Percentiles rank a stretch among this genome's conserved stretches.
Evolutionary conservation across 2,797 vertebrate genomes (phyloP).

Genomic region (Pelodytes ibericus): DNA sequence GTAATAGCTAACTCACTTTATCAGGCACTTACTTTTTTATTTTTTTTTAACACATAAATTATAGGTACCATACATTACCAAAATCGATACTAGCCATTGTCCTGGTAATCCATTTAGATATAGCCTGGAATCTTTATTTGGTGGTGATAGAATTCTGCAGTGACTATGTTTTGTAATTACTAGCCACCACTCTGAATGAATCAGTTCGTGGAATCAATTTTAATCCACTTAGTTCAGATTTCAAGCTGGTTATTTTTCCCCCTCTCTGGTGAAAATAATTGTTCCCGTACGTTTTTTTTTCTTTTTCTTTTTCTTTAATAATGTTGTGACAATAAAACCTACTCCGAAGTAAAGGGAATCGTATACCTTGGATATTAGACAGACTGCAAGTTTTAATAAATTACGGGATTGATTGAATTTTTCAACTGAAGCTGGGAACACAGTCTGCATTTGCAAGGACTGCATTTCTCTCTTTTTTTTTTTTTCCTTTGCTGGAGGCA

Average conservation of each 20-base stretch:
- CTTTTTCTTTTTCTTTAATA: conserved; percentile 25
- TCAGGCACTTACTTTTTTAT: background rate
- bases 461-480: too few species aligned
- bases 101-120: conserved; percentile 15
- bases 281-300: conserved; percentile 36
- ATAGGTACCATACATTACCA: conserved; percentile 26
- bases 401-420: conserved; percentile 48
- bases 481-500: conserved; percentile 29
- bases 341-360: conserved; percentile 21
- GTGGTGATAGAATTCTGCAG: conserved; percentile 25
- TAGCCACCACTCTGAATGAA: conserved; percentile 32
- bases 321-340: conserved; percentile 41
- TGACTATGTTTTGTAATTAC: conserved; percentile 29
- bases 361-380: conserved; percentile 38
- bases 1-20: background rate
- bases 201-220: conserved; percentile 44
- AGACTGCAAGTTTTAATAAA: conserved; percentile 46
- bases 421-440: conserved; percentile 35
- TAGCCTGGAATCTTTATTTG: conserved; percentile 22
- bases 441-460: conserved; percentile 35
- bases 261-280: conserved; percentile 31
- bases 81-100: conserved; percentile 39
- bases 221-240: conserved; percentile 52
- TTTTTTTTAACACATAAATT: background rate
- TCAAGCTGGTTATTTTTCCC: conserved; percentile 21